phyloP scores from a whole-genome alignment of 2,888 invertebrate species.

The Osmoderma eremita region DNA sequence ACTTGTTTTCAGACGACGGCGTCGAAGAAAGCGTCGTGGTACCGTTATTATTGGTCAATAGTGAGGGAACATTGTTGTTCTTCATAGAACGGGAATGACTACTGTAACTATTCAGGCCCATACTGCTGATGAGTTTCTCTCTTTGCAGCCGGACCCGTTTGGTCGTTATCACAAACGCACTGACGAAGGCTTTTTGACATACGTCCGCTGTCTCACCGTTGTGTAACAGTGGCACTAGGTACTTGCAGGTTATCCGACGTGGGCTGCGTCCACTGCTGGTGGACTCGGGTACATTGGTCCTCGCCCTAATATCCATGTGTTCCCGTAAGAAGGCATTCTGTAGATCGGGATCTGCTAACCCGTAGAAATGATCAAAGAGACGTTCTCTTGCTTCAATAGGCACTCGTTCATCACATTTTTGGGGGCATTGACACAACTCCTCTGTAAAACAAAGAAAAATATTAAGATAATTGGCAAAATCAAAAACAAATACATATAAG shows the following conservation, averaged over 20 bases:
- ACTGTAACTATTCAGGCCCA: constrained; percentile 63
- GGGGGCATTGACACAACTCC: constrained; percentile 66
- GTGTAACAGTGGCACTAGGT: constrained; percentile 63
- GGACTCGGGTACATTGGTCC: constrained; percentile 52
- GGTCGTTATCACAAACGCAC: constrained; percentile 67
- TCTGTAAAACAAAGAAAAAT: constrained; percentile 58
- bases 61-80: constrained; percentile 43
- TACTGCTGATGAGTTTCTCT: constrained; percentile 65
- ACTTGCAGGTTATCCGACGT: constrained; percentile 67
- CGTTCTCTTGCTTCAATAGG: constrained; percentile 62
- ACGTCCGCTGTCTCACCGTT: constrained; percentile 62
- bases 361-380: constrained; percentile 66
- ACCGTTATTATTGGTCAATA: constrained; percentile 3
- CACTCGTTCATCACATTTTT: constrained; percentile 66
- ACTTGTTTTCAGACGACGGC: constrained; percentile 39
- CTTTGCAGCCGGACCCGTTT: constrained; percentile 66
- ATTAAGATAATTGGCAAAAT: too few species aligned
- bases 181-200: constrained; percentile 68
- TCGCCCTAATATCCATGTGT: constrained; percentile 65
- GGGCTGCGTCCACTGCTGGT: constrained; percentile 57
- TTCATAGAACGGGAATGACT: constrained; percentile 53
- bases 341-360: constrained; percentile 64
- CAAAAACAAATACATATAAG: too few species aligned
- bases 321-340: constrained; percentile 66
- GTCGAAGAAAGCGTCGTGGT: constrained; percentile 16